Evolutionary conservation across 1,140 invertebrate genomes (phyloP), one percentile per base, ranked within the genome.

Genomic region (Lanistes nyassanus): DNA sequence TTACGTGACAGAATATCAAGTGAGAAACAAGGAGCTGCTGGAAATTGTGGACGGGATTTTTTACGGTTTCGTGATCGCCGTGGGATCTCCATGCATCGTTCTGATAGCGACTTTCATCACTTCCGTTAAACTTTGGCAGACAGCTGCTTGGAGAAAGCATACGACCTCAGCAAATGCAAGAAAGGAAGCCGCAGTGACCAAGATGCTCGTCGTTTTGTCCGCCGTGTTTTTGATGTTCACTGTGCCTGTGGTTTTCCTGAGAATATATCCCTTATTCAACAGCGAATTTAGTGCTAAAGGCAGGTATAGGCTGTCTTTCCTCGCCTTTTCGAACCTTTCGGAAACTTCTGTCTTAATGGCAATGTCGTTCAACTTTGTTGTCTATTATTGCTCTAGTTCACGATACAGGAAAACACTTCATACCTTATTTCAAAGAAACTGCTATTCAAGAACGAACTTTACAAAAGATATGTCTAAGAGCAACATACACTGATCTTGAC

Each of bases 181-280:
- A 53, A 13, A 23, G 39, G 67, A 69, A 53, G 67, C 55, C 16
- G 67, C 42, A 11, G 26, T 69, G 21, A 69, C 67, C 67, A 51
- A 53, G 47, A 69, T 69, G 67, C 26, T 69, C 34, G 55, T 69
- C 67, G 47, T 39, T 29, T 53, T 19, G 13, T 69, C 67, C 9
- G 47, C 55, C 29, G 13, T 69, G 39, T 69, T 69, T 31, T 53
- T 69, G 29, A 29, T 69, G 21, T 69, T 39, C 34, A 31, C 55
- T 26, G 31, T 53, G 34, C 67, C 67, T 16, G 31, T 23, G n/a
- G 6, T 13, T 29, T 21, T 69, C 34, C n/a, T 69, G n/a, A 39
- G 42, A 11, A 29, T 69, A 5, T 29, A 31, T n/a, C 31, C 11
- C 5, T 39, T 69, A 13, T 69, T 69, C n/a, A 9, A 53, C n/a